Evolutionary conservation across 2,113 vertebrate species (phyloP).

Genomic region (Xenopus laevis): DNA sequence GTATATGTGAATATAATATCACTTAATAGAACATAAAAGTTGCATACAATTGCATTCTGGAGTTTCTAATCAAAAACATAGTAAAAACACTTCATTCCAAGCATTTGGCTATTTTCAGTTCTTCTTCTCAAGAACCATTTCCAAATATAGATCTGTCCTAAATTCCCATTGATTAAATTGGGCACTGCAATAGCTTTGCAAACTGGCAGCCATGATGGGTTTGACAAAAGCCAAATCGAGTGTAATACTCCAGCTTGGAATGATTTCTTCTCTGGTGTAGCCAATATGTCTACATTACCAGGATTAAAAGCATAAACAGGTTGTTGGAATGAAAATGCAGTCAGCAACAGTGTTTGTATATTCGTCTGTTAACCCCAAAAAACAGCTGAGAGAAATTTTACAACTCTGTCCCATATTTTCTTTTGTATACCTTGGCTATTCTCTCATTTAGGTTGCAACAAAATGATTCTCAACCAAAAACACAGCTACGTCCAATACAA

Average conservation of each 20-base stretch:
- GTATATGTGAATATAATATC: too few species aligned
- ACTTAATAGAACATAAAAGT: too few species aligned
- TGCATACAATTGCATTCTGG: too few species aligned
- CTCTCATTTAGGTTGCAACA: constrained; percentile 15
- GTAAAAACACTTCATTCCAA: neutral
- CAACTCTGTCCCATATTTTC: constrained; percentile 8
- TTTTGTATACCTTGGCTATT: constrained; percentile 19
- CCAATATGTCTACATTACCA: constrained; percentile 41
- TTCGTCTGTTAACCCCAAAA: neutral
- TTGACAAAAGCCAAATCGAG: constrained; percentile 27
- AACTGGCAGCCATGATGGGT: constrained; percentile 31
- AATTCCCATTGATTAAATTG: constrained; percentile 42
- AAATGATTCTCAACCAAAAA: neutral
- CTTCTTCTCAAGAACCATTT: constrained; percentile 21
- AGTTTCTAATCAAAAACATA: too few species aligned
- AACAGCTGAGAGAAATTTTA: too few species aligned
- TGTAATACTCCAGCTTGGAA: constrained; percentile 38
- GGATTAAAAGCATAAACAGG: constrained; percentile 40
- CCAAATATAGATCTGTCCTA: constrained; percentile 37
- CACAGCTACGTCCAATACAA: constrained; percentile 16
- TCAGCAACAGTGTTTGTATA: neutral
- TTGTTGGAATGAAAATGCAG: constrained; percentile 22
- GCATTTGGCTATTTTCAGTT: constrained; percentile 28
- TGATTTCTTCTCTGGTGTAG: constrained; percentile 22
- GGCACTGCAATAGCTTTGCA: constrained; percentile 11